Conservation (phyloP, 2,113 vertebrate species). For the Pristiophorus japonicus region DNA sequence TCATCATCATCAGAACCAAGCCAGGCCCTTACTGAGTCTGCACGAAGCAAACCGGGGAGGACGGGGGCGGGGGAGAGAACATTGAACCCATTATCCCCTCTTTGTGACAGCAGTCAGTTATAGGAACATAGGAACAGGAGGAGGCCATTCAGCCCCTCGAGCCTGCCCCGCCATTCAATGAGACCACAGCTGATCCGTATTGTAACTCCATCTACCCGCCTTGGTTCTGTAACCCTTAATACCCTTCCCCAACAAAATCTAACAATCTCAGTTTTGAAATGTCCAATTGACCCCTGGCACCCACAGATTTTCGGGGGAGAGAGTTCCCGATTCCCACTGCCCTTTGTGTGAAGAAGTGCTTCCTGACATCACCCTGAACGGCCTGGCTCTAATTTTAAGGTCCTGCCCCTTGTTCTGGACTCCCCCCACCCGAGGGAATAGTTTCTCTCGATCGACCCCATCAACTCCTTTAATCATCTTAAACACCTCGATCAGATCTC, state of each 20-base stretch:
- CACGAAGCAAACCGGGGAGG: not conserved
- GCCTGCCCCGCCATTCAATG: not conserved
- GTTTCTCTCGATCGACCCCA: no score
- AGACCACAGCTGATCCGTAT: not conserved
- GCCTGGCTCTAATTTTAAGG: no score
- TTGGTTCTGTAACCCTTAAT: not conserved
- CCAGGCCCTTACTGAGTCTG: not conserved
- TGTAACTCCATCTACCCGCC: not conserved
- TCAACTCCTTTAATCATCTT: no score
- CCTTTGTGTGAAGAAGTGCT: no score
- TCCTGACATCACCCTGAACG: no score
- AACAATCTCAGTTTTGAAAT: no score
- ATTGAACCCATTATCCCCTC: not conserved
- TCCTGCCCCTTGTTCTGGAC: no score
- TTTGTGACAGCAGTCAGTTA: not conserved
- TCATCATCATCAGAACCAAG: not conserved
- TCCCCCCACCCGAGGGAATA: no score
- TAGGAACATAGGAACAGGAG: not conserved
- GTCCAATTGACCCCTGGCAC: no score
- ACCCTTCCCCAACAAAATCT: not conserved
- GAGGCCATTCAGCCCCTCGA: not conserved
- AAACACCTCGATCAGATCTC: no score
- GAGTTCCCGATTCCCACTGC: no score
- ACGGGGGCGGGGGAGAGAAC: not conserved
- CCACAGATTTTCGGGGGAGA: no score